A percentile compares a stretch with the other conserved stretches of the same genome.
Conservation (phyloP, 2,113 vertebrate species). For the Aphyosemion australe region DNA sequence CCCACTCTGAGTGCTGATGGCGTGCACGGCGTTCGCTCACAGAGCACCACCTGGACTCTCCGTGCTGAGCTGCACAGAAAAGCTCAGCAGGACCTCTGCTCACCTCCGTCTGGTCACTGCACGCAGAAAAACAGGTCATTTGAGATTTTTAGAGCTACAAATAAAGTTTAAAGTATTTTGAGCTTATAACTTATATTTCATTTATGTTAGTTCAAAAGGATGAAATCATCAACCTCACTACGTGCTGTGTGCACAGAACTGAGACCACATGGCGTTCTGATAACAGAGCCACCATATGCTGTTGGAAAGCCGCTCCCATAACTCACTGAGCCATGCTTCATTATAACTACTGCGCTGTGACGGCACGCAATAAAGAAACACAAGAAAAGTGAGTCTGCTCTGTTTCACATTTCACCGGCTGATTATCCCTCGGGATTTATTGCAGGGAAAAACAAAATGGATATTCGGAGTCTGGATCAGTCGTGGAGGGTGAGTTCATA, state of each 20-base stretch:
- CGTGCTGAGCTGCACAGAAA: conserved; percentile 34
- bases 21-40: conserved; percentile 22
- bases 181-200: too few relatives aligned
- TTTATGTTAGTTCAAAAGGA: neutral
- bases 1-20: conserved; percentile 27
- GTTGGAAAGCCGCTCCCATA: neutral
- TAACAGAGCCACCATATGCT: conserved; percentile 25
- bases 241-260: conserved; percentile 8
- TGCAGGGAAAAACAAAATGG: too few relatives aligned
- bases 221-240: conserved; percentile 7
- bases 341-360: conserved; percentile 30
- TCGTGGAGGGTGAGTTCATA: too few relatives aligned
- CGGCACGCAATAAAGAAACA: conserved; percentile 46
- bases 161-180: too few relatives aligned
- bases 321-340: conserved; percentile 27
- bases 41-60: conserved; percentile 52
- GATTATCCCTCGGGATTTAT: conserved; percentile 12
- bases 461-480: too few relatives aligned
- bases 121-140: too few relatives aligned
- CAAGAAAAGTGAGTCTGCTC: conserved; percentile 11
- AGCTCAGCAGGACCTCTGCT: neutral
- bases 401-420: conserved; percentile 17
- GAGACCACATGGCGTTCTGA: neutral
- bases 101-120: conserved; percentile 7
- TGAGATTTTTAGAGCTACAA: too few relatives aligned